phyloP scores from a whole-genome alignment of 2,797 vertebrate species.

The Falco novaeseelandiae region DNA sequence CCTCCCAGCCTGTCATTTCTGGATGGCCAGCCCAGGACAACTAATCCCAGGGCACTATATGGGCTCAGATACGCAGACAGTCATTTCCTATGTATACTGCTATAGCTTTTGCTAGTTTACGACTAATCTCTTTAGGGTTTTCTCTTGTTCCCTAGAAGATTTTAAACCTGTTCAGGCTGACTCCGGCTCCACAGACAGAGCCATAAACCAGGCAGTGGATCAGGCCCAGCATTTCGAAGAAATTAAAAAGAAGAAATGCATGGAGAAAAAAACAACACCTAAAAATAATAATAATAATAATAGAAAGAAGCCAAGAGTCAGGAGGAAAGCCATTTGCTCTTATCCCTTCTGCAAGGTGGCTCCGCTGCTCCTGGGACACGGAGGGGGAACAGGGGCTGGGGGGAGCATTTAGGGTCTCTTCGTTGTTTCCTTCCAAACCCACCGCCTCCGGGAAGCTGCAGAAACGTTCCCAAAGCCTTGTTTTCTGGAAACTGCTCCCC shows the following conservation, averaged over 20 bases:
- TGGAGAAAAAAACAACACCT: accelerated
- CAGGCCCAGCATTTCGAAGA: not conserved
- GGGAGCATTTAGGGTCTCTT: not conserved
- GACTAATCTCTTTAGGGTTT: not conserved
- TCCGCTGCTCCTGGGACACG: not conserved
- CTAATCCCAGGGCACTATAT: not conserved
- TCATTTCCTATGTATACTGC: not conserved
- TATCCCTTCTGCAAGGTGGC: not conserved
- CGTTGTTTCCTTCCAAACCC: not conserved
- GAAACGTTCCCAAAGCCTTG: not conserved
- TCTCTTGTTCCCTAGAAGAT: not conserved
- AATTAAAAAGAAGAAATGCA: not conserved
- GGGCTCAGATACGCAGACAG: not conserved
- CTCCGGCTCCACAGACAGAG: not conserved
- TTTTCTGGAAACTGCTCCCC: not conserved
- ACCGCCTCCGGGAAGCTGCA: not conserved
- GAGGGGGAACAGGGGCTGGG: accelerated
- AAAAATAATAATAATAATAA: not conserved
- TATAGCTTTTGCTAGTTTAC: constrained; percentile 19
- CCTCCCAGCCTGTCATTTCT: constrained; percentile 9
- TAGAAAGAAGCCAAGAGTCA: not conserved
- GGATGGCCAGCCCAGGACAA: not conserved
- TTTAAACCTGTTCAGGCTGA: not conserved
- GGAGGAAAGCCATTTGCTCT: not conserved
- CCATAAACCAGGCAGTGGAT: not conserved